Base-by-base conservation (phyloP, 2,797 vertebrate species). In the Phoeniculus purpureus region DNA sequence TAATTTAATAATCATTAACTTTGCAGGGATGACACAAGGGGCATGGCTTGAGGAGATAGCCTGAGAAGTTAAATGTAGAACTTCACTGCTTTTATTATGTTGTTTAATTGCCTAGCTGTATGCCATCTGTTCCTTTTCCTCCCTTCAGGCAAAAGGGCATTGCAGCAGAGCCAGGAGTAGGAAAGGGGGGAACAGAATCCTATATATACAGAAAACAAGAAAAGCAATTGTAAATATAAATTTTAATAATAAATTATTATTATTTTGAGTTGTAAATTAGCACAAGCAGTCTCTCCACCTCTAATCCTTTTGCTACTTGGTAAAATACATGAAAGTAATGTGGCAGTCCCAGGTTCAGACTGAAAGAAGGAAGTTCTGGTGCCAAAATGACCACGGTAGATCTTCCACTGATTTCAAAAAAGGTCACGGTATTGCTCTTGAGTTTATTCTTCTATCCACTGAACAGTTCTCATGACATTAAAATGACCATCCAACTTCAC, bases 61-160 rank as follows among this genome's bases (percentile, higher is more conserved):
- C 54, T 61, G 86, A 93, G 71, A 92, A 86, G 84, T 81, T 89
- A 87, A 93, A 92, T 89, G 67, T 85, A 68, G 66, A 94, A 87
- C 68, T 87, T 81, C 70, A 66, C 52, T 77, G 79, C 47, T 90
- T 89, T 89, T 74, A 66, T 65, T 85, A 26, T 27, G 51, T 60
- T 91, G 51, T 77, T 32, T 91, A 93, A 85, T 92, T 92, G 76
- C 72, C 58, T 93, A 77, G 47, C 56, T 89, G 76, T 26, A 81
- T 67, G 65, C 87, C 92, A 93, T 92, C 92, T 92, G 92, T 85
- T 94, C 54, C 6, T 81, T 56, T 96, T 89, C 64, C 76, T 91
- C 58, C 78, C 65, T 95, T 10, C 65, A 89, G 84, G 72, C 89
- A 82, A 94, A 94, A 93, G 81, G 89, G 72, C 81, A 90, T 67